phyloP scores from a whole-genome alignment of 2,888 invertebrate species.

The Dryadula phaetusa region DNA sequence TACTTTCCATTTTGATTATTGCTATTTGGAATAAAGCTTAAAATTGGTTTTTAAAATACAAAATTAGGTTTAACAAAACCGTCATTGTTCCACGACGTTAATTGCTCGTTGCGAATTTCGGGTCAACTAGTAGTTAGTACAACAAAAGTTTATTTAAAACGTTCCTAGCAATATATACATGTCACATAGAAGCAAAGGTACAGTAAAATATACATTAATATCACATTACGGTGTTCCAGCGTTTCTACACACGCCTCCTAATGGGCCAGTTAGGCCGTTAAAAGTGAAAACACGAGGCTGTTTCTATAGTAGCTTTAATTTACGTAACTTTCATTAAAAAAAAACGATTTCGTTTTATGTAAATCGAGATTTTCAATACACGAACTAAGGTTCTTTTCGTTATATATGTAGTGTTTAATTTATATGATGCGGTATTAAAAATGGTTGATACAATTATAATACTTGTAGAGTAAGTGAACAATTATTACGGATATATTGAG shows the following conservation, averaged over 20 bases:
- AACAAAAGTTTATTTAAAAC: too few species aligned
- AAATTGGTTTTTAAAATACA: too few species aligned
- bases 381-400: not conserved
- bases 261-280: conserved; percentile 23
- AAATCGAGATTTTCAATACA: conserved; percentile 15
- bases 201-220: conserved; percentile 8
- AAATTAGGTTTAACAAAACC: too few species aligned
- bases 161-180: not conserved
- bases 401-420: not conserved
- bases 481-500: too few species aligned
- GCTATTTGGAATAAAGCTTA: too few species aligned
- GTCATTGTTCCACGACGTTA: too few species aligned
- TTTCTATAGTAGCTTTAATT: conserved; percentile 37
- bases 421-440: too few species aligned
- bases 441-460: too few species aligned
- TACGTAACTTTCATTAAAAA: conserved; percentile 37
- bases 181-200: conserved; percentile 3
- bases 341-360: conserved; percentile 32
- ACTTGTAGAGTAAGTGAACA: too few species aligned
- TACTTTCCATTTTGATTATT: too few species aligned
- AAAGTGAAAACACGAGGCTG: conserved; percentile 19
- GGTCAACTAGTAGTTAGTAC: too few species aligned
- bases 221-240: conserved; percentile 19
- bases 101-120: too few species aligned
- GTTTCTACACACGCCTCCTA: conserved; percentile 5